Base-by-base conservation (phyloP, 2,797 vertebrate genomes). In the Selene dorsalis region DNA sequence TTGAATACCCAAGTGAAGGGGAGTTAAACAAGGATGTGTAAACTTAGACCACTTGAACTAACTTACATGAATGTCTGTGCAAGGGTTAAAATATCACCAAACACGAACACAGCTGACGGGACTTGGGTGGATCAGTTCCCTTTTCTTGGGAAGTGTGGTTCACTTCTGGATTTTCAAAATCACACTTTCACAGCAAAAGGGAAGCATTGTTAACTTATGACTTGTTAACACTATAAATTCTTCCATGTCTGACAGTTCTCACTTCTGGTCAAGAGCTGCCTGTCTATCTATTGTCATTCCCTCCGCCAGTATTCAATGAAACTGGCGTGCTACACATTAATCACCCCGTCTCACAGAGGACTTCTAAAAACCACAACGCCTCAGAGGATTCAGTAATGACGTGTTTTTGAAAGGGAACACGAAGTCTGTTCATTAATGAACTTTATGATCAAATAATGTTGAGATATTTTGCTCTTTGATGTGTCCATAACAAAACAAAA, bases 351-450 rank as follows among this genome's bases (percentile, higher is more conserved):
- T 63, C 39, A 20, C 22, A 32, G 61, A 77, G 67, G 47, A 48
- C 73, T 80, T 79, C 72, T 32, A 69, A 84, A 79, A 86, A 68
- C 52, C 58, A 69, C 69, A 58, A 12, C 28, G 14, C 59, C 72
- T 65, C 39, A 41, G 17, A 22, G 2, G 14, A 53, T 43, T 55
- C 73, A 20, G n/a, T 22, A 55, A 30, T 58, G 17, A 77, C 1
- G 0, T 24, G 58, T 43, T 57, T 83, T 55, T 24, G 53, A 61
- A 83, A 53, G 45, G 22, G 47, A 75, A 41, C 50, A 50, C 14
- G 78, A 79, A 32, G 6, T 35, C 8, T 2, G 50, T 43, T 67
- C 52, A 53, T 62, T n/a, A 35, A 61, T 26, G 0, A 45, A 56
- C 7, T 17, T 70, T 16, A 41, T 1, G 39, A 22, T 32, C 13